These are phyloP conservation scores for Poecilia wingei DNA, from an alignment of 2,797 vertebrate genomes.

Conservation along the genomic window DNA sequence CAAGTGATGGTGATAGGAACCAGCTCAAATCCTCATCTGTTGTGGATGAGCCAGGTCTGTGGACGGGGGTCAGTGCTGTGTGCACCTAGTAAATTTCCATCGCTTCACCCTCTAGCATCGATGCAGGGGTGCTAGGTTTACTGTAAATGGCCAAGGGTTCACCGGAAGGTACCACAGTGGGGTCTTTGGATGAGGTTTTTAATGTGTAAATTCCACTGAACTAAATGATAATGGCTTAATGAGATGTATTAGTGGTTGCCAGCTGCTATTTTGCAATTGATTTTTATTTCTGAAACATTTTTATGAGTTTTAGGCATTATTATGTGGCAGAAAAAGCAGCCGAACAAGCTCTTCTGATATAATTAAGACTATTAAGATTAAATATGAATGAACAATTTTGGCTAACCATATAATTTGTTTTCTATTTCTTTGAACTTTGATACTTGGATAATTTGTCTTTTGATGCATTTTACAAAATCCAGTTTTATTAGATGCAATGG, in stretches of 20 bases:
- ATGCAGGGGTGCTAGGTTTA: constrained; percentile 6
- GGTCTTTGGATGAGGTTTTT: neutral
- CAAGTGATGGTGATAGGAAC: constrained; percentile 80
- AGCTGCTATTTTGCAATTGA: neutral
- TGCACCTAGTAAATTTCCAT: constrained; percentile 68
- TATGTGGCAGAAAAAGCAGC: neutral
- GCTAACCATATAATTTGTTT: neutral
- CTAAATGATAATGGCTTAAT: neutral
- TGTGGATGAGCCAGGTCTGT: constrained; percentile 65
- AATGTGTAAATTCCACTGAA: neutral
- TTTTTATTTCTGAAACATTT: constrained; percentile 2
- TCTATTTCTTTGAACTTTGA: neutral
- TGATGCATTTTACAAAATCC: neutral
- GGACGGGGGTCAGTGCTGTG: constrained; percentile 59
- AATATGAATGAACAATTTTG: neutral
- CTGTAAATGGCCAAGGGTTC: constrained; percentile 39
- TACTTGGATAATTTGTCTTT: neutral
- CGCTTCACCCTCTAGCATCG: constrained; percentile 12
- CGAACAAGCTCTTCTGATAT: neutral
- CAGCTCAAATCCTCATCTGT: constrained; percentile 75
- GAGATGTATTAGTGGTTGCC: neutral
- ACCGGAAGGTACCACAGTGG: neutral
- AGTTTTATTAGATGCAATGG: neutral
- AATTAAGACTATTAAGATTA: neutral
- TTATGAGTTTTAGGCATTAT: neutral